Percentiles rank a stretch among this genome's conserved stretches.
Conservation (phyloP, 2,888 invertebrate genomes). For the Keiferia lycopersicella region DNA sequence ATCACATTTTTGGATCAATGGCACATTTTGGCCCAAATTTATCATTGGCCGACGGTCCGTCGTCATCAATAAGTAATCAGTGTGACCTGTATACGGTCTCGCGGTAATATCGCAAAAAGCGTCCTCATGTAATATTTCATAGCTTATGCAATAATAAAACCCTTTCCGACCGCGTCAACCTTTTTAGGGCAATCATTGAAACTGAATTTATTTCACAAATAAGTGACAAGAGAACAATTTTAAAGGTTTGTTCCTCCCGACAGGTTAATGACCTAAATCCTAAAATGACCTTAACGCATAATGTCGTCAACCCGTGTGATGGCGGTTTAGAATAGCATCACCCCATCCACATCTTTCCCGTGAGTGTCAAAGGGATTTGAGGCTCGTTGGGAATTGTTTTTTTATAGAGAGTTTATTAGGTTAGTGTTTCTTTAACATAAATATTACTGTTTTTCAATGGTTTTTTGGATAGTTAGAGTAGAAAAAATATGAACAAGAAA, state of each 20-base stretch:
- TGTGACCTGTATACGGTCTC: slow-evolving; percentile 43
- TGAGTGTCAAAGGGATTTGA: no score
- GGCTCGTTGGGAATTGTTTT: no score
- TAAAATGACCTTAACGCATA: no score
- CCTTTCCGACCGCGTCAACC: slow-evolving; percentile 43
- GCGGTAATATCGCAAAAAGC: slow-evolving; percentile 28
- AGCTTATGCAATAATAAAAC: slow-evolving; percentile 41
- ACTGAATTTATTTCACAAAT: slow-evolving; percentile 33
- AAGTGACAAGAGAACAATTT: background rate
- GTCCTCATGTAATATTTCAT: slow-evolving; percentile 26
- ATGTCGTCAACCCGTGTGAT: no score
- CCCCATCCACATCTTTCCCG: no score
- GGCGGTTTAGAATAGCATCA: no score
- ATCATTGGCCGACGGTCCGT: slow-evolving; percentile 50
- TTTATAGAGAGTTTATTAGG: no score
- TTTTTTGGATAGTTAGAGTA: no score
- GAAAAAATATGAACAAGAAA: no score
- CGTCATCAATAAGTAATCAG: slow-evolving; percentile 76
- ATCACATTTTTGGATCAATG: slow-evolving; percentile 47
- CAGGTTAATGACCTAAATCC: no score
- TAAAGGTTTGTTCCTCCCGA: background rate
- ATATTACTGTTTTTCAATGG: no score
- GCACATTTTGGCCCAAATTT: slow-evolving; percentile 60
- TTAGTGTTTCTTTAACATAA: no score
- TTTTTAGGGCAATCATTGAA: slow-evolving; percentile 41